Evolutionary conservation across 2,113 vertebrate genomes (phyloP).

Genomic region (human (Homo sapiens)): DNA sequence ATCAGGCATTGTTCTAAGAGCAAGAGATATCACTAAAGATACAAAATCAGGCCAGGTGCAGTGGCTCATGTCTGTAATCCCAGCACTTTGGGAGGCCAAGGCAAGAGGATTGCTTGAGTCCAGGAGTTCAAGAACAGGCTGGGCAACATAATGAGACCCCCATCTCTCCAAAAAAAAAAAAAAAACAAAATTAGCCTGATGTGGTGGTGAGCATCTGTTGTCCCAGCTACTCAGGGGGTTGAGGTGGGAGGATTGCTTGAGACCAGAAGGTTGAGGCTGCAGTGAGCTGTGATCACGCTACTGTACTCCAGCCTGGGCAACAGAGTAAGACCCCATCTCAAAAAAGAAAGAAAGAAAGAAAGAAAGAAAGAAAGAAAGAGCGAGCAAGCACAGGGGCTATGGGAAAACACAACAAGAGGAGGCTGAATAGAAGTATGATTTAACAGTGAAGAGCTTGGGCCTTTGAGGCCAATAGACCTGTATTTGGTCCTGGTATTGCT

Average conservation of each 20-base stretch:
- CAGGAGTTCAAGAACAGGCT: not conserved
- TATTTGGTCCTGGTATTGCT: not conserved
- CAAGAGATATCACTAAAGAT: not conserved
- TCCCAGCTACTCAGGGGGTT: not conserved
- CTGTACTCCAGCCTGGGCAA: not conserved
- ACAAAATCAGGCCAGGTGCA: too few relatives aligned
- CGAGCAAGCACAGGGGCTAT: not conserved
- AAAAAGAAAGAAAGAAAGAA: not conserved
- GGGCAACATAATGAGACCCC: not conserved
- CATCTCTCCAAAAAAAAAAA: not conserved
- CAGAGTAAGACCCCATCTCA: not conserved
- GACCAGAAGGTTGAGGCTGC: not conserved
- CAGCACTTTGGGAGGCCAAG: not conserved
- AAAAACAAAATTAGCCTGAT: not conserved
- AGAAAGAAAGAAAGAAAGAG: too few relatives aligned
- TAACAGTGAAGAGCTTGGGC: rapidly evolving
- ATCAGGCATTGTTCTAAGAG: not conserved
- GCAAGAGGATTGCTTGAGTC: not conserved
- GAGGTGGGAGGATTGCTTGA: not conserved
- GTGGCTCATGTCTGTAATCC: not conserved
- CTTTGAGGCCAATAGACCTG: rapidly evolving
- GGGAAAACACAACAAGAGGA: not conserved
- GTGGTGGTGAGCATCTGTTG: not conserved
- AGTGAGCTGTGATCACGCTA: too few relatives aligned
- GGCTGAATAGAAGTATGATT: not conserved